These are phyloP conservation scores for Stegophylla sp. DNA, from an alignment of 2,888 invertebrate genomes.

Conservation along the genomic window DNA sequence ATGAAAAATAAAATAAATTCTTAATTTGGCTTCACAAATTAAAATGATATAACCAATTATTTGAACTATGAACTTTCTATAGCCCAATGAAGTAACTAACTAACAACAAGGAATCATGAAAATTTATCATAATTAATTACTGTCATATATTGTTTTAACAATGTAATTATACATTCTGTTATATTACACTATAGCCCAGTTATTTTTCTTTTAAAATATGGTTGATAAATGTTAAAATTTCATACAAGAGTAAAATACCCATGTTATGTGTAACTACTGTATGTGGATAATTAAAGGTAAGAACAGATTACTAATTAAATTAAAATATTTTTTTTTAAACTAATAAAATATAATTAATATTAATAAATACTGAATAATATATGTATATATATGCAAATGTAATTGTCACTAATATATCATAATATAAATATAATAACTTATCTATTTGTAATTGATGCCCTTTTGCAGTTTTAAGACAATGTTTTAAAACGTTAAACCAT, in stretches of 20 bases:
- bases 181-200: too few relatives aligned
- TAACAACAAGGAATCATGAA: too few relatives aligned
- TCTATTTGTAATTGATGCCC: too few relatives aligned
- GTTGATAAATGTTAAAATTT: neutral
- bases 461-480: too few relatives aligned
- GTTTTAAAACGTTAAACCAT: conserved; percentile 3
- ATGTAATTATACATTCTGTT: too few relatives aligned
- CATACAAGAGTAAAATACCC: too few relatives aligned
- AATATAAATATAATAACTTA: neutral
- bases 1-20: neutral
- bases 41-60: neutral
- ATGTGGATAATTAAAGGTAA: neutral
- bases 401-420: neutral
- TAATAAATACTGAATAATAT: neutral
- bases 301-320: neutral
- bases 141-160: too few relatives aligned
- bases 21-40: neutral
- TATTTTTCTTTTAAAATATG: neutral
- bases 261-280: neutral
- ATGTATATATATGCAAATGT: neutral
- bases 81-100: too few relatives aligned
- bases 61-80: too few relatives aligned
- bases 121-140: too few relatives aligned
- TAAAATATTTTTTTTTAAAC: neutral
- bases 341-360: neutral